Evolutionary conservation across 92 coral and sea anemone species (phyloP).

Genomic region (Desmophyllum pertusum): DNA sequence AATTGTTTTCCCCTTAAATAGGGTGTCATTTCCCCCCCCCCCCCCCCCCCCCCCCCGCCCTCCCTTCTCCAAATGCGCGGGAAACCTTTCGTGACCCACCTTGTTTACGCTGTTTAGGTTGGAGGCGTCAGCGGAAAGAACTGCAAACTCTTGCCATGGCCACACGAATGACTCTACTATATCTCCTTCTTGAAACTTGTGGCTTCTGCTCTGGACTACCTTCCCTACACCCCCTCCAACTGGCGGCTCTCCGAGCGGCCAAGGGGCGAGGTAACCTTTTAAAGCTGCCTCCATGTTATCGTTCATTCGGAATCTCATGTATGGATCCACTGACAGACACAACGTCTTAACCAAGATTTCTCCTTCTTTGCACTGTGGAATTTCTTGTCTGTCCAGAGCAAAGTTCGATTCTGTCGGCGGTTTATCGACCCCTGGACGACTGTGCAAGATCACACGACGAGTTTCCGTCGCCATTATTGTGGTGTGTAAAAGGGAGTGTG

Average conservation of each 20-base stretch:
- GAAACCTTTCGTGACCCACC: too few relatives aligned
- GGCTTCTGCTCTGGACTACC: conserved; percentile 63
- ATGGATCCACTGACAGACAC: conserved; percentile 88
- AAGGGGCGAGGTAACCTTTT: conserved; percentile 65
- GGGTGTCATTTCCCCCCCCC: too few relatives aligned
- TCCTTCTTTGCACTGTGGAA: conserved; percentile 61
- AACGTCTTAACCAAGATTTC: conserved; percentile 74
- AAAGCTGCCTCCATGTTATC: conserved; percentile 52
- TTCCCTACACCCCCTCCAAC: conserved; percentile 72
- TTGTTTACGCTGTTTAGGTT: conserved; percentile 13
- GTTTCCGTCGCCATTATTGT: conserved; percentile 35
- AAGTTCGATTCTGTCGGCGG: conserved; percentile 76
- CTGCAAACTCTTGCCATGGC: conserved; percentile 78
- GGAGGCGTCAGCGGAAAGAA: conserved; percentile 32
- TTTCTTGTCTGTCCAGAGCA: conserved; percentile 47
- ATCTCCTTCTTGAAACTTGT: conserved; percentile 64
- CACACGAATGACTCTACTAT: conserved; percentile 54
- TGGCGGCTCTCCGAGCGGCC: conserved; percentile 63
- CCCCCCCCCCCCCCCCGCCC: too few relatives aligned
- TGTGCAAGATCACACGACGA: conserved; percentile 55
- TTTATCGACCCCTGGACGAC: conserved; percentile 78
- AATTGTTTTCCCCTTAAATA: too few relatives aligned
- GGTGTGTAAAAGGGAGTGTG: too few relatives aligned
- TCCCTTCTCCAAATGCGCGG: too few relatives aligned
- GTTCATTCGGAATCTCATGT: conserved; percentile 81